phyloP scores from a whole-genome alignment of 2,888 invertebrate genomes.

The Drosophila prostipennis region DNA sequence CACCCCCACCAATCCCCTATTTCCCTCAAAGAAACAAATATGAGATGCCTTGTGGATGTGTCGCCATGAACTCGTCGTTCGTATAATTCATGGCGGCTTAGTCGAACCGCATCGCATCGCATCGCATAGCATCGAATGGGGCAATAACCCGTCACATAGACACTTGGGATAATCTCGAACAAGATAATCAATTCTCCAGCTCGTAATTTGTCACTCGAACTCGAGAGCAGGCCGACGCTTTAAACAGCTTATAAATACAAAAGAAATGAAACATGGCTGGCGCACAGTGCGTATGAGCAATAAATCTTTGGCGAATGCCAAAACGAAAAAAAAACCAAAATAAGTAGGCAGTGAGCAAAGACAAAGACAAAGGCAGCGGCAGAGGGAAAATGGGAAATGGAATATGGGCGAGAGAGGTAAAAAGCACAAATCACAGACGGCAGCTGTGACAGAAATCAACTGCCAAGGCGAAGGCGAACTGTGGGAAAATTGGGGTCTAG shows the following conservation, averaged over 20 bases:
- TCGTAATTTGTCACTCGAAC: conserved; percentile 48
- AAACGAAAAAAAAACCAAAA: conserved; percentile 28
- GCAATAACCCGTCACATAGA: conserved; percentile 45
- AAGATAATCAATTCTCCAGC: conserved; percentile 49
- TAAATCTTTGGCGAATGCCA: conserved; percentile 53
- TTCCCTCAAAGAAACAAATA: not conserved
- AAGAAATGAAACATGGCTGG: conserved; percentile 27
- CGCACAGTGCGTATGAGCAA: conserved; percentile 65
- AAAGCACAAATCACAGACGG: conserved; percentile 68
- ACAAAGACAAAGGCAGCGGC: conserved; percentile 25
- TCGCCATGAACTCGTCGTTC: conserved; percentile 21
- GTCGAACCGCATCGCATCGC: conserved; percentile 28
- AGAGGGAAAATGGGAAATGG: not conserved
- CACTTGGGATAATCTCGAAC: conserved; percentile 44
- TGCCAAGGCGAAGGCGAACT: conserved; percentile 66
- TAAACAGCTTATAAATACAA: conserved; percentile 50
- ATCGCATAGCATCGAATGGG: conserved; percentile 26
- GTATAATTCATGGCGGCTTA: conserved; percentile 44
- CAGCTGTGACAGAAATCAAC: conserved; percentile 79
- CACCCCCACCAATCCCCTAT: no score
- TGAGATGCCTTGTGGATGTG: conserved; percentile 6
- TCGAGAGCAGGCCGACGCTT: conserved; percentile 17
- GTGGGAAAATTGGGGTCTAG: not conserved
- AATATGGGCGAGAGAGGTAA: conserved; percentile 5
- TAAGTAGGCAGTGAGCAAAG: conserved; percentile 42